phyloP scores from a whole-genome alignment of 2,113 vertebrate species.

The Nycticryphes semicollaris region DNA sequence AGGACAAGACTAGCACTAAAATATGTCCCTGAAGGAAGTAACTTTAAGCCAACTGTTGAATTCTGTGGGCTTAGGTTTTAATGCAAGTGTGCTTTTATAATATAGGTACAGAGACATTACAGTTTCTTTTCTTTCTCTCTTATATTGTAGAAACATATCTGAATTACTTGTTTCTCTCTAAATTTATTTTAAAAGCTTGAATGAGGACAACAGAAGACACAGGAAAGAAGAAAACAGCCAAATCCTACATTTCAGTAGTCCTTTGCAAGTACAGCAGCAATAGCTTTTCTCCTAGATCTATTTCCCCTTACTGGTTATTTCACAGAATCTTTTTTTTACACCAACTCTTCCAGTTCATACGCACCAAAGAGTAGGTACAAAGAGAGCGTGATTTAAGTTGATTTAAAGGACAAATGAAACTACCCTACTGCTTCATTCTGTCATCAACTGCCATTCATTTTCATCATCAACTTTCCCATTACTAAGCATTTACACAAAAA shows the following conservation, averaged over 20 bases:
- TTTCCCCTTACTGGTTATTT: background rate
- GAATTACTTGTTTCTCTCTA: background rate
- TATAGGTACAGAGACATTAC: background rate
- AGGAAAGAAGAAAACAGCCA: background rate
- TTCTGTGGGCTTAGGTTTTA: background rate
- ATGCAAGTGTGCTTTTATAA: background rate
- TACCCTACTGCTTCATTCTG: background rate
- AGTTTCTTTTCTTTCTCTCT: background rate
- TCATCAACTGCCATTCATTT: background rate
- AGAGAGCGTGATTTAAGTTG: background rate
- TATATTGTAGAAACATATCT: background rate
- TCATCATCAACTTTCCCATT: background rate
- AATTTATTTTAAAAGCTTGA: background rate
- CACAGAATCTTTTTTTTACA: background rate
- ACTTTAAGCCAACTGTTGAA: background rate
- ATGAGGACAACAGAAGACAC: background rate
- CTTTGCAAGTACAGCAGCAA: background rate
- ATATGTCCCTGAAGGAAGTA: background rate
- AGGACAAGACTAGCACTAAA: background rate
- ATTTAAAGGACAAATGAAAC: background rate
- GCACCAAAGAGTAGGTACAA: background rate
- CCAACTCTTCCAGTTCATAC: background rate
- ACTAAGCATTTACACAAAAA: background rate
- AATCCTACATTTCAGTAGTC: background rate
- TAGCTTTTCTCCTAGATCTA: background rate